Conservation (phyloP, 1,140 invertebrate genomes). For the Achatina immaculata region DNA sequence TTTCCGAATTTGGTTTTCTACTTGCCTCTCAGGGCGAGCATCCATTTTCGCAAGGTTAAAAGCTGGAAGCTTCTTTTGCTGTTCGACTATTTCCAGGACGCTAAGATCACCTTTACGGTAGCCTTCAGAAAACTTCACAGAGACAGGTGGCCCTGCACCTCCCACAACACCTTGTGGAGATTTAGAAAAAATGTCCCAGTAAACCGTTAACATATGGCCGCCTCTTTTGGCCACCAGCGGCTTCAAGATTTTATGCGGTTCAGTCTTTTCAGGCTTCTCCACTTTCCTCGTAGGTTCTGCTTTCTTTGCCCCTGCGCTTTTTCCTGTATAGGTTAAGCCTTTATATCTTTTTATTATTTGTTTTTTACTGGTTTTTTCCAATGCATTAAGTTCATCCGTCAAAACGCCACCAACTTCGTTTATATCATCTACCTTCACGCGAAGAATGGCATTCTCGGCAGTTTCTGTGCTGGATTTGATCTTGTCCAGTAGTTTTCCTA, state of each 20-base stretch:
- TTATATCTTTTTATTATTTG: neutral
- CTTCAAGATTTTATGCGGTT: neutral
- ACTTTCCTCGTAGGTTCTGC: neutral
- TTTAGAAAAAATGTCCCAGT: constrained; percentile 3
- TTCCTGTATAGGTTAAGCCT: neutral
- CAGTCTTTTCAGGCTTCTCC: neutral
- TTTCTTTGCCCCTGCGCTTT: neutral
- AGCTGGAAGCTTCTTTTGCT: neutral
- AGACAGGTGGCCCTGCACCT: neutral
- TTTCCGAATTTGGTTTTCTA: too few species aligned
- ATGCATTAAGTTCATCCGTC: neutral
- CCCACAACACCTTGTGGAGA: neutral
- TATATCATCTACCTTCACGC: too few species aligned
- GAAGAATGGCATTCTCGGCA: neutral
- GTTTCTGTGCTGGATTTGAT: neutral
- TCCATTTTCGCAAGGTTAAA: too few species aligned
- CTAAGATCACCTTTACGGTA: neutral
- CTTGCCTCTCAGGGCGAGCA: too few species aligned
- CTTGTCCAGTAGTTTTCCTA: neutral
- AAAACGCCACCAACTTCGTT: neutral
- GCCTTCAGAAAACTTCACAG: neutral
- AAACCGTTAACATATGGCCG: neutral
- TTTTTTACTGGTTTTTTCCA: neutral
- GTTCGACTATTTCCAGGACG: neutral
- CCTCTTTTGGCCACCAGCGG: neutral